Base-by-base conservation (phyloP, 2,888 invertebrate genomes). In the Drosophila neutralis region DNA sequence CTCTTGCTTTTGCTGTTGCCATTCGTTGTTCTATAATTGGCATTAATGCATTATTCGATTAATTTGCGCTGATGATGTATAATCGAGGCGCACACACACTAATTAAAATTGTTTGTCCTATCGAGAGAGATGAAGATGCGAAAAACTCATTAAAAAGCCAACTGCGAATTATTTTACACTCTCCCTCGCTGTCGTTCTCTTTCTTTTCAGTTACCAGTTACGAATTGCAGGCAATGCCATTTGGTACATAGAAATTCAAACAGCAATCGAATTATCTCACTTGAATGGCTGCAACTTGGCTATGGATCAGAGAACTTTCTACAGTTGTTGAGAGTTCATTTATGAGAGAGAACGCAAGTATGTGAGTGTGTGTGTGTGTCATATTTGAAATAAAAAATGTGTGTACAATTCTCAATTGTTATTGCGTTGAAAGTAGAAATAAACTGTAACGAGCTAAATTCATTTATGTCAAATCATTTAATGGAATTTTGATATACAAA, bases 41-140 rank as follows among this genome's bases (percentile, higher is more conserved):
- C 70, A 82, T 85, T 82, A 90, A 89, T 89, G 80, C 82, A 69
- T 70, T 83, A 80, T 90, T 80, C 89, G 87, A 85, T 85, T 86
- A 90, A 85, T 88, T 90, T 80, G 84, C 76, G 67, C 78, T 80
- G 77, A 80, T 88, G 87, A 58, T 69, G 83, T 80, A 69, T 45
- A 78, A 82, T 74, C 73, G 49, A 71, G 65, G 71, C 74, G 54
- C 77, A 54, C 77, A 74, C 78, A 71, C 73, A 89, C 83, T 89
- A 85, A 90, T 85, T 85, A 85, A 89, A 80, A 89, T 86, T 80
- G 57, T 86, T 80, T 56, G 63, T 72, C 58, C 64, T 83, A 72
- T 75, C 66, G 54, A 57, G 63, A 31, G 42, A 33, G 21, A 52
- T 62, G 62, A 61, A 52, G 36, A 68, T 51, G 45, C 49, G 36